Evolutionary conservation across 2,113 vertebrate species (phyloP), one percentile per base, ranked within the genome.

Genomic region (Balaenoptera acutorostrata): DNA sequence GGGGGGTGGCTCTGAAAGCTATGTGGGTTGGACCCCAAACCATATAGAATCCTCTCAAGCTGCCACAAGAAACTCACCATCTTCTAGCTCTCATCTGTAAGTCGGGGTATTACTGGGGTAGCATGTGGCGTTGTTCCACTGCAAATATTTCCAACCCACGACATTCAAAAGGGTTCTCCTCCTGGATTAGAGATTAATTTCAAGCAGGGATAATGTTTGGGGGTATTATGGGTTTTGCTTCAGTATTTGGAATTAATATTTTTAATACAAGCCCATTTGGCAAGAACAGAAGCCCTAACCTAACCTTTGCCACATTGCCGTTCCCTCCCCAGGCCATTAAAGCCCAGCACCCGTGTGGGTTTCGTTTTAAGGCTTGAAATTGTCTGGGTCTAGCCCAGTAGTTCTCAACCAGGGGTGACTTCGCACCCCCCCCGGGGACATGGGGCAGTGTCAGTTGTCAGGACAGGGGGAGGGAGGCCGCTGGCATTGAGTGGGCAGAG

Each of bases 241-340:
- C 84, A 93, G 93, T 21, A 86, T 80, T 5, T 55, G 80, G 89
- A 81, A 96, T 96, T 96, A 93, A 89, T 66, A 77, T 92, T 97
- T 95, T 92, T 49, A 77, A 87, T n/a, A 39, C 39, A 17, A 93
- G 74, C 64, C 96, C 69, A n/a, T 63, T 49, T 68, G 77, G 31
- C 52, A 44, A 71, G 69, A 68, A 84, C 7, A 4, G 52, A 84
- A 90, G 33, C 27, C 68, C 82, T 83, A 36, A 57, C 71, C 77
- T 63, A 33, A 64, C 69, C 52, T 21, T 5, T 39, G 88, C 59
- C 85, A 27, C 96, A 72, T 64, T 78, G 55, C 78, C 3, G 13
- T 31, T n/a, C 66, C 27, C 13, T 44, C 80, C 71, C 8, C 0
- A 0, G 57, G 64, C 59, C 57, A 20, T 83, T 2, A 4, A 39